phyloP scores from a whole-genome alignment of 2,113 vertebrate species.

The Elgaria multicarinata region DNA sequence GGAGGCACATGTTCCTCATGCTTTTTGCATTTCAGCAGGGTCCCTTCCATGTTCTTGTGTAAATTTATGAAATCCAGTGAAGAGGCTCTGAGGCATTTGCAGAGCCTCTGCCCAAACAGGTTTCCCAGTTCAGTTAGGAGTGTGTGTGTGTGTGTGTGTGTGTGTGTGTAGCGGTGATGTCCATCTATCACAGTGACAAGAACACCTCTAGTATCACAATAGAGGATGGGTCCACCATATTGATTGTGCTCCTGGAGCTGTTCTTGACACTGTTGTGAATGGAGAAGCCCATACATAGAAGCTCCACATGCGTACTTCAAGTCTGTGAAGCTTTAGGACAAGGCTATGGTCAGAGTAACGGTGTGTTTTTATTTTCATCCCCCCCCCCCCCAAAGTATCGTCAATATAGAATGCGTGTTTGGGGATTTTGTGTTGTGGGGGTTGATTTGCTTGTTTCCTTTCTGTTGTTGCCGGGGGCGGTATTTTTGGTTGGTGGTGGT shows the following conservation, averaged over 20 bases:
- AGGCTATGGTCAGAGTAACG: too few relatives aligned
- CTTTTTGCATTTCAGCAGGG: neutral
- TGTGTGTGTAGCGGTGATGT: too few relatives aligned
- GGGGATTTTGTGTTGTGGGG: too few relatives aligned
- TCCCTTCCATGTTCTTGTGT: neutral
- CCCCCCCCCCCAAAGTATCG: neutral
- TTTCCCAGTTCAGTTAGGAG: neutral
- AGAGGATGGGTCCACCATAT: too few relatives aligned
- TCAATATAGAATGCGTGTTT: neutral
- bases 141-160: too few relatives aligned
- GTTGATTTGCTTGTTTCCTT: too few relatives aligned
- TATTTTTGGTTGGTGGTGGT: too few relatives aligned
- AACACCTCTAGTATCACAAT: neutral
- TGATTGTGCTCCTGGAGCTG: neutral
- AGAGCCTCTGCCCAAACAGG: too few relatives aligned
- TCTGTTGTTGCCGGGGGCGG: too few relatives aligned
- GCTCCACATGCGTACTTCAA: neutral
- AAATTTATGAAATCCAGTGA: neutral
- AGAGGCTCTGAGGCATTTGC: neutral
- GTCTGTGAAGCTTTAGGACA: neutral
- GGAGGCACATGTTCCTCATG: neutral
- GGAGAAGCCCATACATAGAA: neutral
- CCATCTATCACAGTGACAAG: too few relatives aligned
- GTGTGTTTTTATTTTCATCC: neutral
- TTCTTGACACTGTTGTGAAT: neutral